Evolutionary conservation across 2,888 invertebrate species (phyloP).

Genomic region (Brachyopa scutellaris): DNA sequence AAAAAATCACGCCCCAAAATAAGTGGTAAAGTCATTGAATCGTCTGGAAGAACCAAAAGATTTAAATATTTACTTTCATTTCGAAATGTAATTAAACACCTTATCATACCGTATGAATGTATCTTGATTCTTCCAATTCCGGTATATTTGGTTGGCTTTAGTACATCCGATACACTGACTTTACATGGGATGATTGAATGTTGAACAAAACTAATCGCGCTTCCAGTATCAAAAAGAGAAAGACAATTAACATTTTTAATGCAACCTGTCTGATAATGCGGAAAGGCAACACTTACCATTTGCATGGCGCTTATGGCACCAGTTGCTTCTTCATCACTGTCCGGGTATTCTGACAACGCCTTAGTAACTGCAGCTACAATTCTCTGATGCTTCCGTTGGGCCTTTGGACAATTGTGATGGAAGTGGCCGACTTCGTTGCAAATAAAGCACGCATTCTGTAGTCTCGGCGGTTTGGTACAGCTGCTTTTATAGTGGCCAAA

Average conservation of each 20-base stretch:
- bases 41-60: too few species aligned
- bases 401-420: background rate
- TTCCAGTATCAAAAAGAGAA: conserved; percentile 16
- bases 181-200: background rate
- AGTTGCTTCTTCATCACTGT: background rate
- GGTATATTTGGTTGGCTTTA: too few species aligned
- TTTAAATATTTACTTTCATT: too few species aligned
- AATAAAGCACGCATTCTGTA: background rate
- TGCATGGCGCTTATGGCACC: conserved; percentile 9
- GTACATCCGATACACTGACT: too few species aligned
- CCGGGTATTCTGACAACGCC: background rate
- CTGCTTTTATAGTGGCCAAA: background rate
- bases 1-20: too few species aligned
- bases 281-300: conserved; percentile 12
- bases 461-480: background rate
- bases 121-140: too few species aligned
- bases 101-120: too few species aligned
- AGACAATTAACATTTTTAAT: background rate
- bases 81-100: too few species aligned
- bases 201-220: background rate
- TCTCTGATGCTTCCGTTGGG: background rate
- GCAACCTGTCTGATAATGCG: background rate
- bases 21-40: too few species aligned
- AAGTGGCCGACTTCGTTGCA: background rate
- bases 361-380: conserved; percentile 10